Base-by-base conservation (phyloP, 2,888 invertebrate species). In the Glaucopsyche alexis region DNA sequence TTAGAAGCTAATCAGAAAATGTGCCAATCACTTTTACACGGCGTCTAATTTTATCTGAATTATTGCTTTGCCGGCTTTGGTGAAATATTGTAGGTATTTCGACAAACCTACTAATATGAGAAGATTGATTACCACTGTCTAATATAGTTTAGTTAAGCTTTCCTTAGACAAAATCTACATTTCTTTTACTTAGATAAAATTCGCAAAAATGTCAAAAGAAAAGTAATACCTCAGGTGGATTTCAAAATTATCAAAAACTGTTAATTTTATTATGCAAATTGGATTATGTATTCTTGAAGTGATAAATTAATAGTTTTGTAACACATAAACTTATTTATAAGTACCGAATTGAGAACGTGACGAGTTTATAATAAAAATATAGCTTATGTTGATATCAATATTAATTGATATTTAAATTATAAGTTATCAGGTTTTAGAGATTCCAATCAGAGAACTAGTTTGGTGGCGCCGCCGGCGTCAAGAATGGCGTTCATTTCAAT, bases 401-500 rank as follows among this genome's bases (percentile, higher is more conserved):
- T 60, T 38, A 60, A 60, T 60, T 60, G 60, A 60, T 38, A 55
- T 55, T 55, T 55, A 19, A 60, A 60, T 60, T 60, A 38, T 60
- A 60, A 60, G 60, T 60, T 38, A 60, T 60, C 19, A 5, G 55
- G 55, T 55, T 55, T 60, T 38, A 29, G 82, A 84, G 87, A 87
- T 89, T 87, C 87, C 85, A 83, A 80, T 83, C 82, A 83, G 82
- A 83, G 84, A 87, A 88, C 88, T 80, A 77, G 87, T 86, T 86
- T 81, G 76, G 79, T 77, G 80, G 82, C 80, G 80, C 79, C 76
- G 74, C 75, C 71, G 73, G 72, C 72, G 75, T 64, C 67, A 77
- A 76, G 87, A 85, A 88, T 87, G 84, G 84, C 85, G 86, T 86
- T 84, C 79, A 85, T 87, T 88, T 86, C 81, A 87, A 89, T 88